Evolutionary conservation across 1,140 invertebrate species (phyloP).

Genomic region (Amphibalanus amphitrite): DNA sequence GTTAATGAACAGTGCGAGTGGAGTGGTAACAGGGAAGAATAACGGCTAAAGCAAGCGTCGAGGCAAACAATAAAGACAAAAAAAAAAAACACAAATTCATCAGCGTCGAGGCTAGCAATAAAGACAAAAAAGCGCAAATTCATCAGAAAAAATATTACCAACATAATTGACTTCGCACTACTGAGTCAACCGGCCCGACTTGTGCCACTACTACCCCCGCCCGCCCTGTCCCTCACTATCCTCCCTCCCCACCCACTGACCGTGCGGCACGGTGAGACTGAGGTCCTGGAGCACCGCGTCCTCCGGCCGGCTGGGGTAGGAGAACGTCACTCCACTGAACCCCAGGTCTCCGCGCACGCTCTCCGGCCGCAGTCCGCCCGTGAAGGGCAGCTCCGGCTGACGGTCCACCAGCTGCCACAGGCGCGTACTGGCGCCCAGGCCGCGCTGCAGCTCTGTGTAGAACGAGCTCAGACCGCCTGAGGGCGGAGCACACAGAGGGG

Average conservation of each 20-base stretch:
- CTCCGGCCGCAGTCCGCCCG: constrained; percentile 36
- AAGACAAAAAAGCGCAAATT: too few species aligned
- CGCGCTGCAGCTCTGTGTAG: constrained; percentile 84
- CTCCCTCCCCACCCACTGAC: constrained; percentile 7
- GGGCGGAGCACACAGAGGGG: too few species aligned
- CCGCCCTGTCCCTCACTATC: too few species aligned
- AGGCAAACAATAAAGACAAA: neutral
- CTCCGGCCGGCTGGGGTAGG: constrained; percentile 36
- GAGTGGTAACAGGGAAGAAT: too few species aligned
- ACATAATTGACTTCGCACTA: too few species aligned
- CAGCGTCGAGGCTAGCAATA: too few species aligned
- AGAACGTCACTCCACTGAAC: constrained; percentile 29
- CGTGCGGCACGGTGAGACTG: constrained; percentile 28
- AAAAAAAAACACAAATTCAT: too few species aligned
- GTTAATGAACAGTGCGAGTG: too few species aligned
- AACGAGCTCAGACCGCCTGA: constrained; percentile 59
- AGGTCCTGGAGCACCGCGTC: constrained; percentile 32
- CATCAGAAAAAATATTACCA: too few species aligned
- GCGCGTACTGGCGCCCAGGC: constrained; percentile 69
- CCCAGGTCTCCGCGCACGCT: constrained; percentile 38
- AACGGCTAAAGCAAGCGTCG: constrained; percentile 20
- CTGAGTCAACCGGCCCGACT: too few species aligned
- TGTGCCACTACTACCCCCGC: too few species aligned
- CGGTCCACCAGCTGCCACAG: constrained; percentile 80
- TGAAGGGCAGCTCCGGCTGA: constrained; percentile 47